These are phyloP conservation scores for Cyclopterus lumpus DNA, from an alignment of 2,797 vertebrate genomes.

Conservation along the genomic window DNA sequence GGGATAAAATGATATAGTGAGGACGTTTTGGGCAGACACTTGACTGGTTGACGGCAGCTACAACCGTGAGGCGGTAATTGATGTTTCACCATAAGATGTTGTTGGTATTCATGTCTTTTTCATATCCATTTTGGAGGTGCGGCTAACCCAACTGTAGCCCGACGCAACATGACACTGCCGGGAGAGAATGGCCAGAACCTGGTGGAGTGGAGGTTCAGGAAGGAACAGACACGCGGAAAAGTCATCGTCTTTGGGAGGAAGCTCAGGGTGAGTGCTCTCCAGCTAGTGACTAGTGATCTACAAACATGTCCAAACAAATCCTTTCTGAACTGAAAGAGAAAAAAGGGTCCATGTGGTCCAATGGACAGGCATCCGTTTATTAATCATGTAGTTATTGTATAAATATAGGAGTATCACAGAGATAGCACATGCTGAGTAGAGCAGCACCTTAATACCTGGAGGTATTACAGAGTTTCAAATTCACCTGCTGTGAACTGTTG, in stretches of 20 bases:
- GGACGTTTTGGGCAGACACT: neutral
- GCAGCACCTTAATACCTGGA: neutral
- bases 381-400: neutral
- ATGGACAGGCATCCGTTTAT: neutral
- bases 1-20: neutral
- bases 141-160: constrained; percentile 94
- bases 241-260: constrained; percentile 96
- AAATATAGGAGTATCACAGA: neutral
- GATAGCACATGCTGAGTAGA: neutral
- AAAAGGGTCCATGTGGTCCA: neutral
- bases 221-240: constrained; percentile 94
- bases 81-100: neutral
- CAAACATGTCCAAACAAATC: neutral
- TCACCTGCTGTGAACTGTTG: neutral
- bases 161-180: constrained; percentile 97
- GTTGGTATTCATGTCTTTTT: neutral
- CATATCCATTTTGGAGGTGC: constrained; percentile 73
- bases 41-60: neutral
- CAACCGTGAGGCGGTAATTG: neutral
- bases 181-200: constrained; percentile 96
- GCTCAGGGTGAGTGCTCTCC: constrained; percentile 89
- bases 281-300: neutral
- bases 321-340: neutral
- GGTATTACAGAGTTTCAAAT: neutral
- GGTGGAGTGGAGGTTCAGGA: constrained; percentile 98